Conservation (phyloP, 2,113 vertebrate species). For the Eretmochelys imbricata region DNA sequence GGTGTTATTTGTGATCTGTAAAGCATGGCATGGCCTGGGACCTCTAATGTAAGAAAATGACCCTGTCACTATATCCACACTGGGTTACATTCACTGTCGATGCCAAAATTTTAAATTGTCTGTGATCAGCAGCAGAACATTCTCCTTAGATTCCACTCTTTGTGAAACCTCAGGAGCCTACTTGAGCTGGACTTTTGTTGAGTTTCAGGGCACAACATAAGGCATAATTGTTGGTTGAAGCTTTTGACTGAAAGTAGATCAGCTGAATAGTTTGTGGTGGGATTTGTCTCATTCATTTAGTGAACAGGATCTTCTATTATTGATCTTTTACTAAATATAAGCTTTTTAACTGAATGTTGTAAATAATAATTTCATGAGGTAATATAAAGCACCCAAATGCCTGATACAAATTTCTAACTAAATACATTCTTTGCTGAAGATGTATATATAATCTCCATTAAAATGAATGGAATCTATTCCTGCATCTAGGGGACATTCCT, state of each 20-base stretch:
- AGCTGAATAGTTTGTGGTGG: accelerated
- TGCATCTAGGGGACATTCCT: accelerated
- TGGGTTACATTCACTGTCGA: not conserved
- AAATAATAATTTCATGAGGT: not conserved
- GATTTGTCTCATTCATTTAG: not conserved
- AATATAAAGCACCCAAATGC: not conserved
- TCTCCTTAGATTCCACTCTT: not conserved
- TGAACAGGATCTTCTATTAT: not conserved
- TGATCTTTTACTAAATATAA: not conserved
- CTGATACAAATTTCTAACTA: not conserved
- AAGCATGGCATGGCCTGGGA: not conserved
- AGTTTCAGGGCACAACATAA: not conserved
- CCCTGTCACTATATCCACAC: not conserved
- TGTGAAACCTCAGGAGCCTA: not conserved
- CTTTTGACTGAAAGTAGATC: not conserved
- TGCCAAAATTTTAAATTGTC: not conserved
- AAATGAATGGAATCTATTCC: not conserved
- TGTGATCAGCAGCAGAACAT: not conserved
- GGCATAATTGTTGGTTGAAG: accelerated
- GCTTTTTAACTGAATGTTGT: not conserved
- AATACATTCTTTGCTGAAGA: not conserved
- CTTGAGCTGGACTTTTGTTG: not conserved
- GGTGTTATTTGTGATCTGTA: not conserved
- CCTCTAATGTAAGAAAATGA: not conserved
- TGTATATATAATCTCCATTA: not conserved